Percentiles rank a stretch among this genome's conserved stretches.
These are phyloP conservation scores for Bellardia pandia DNA, from an alignment of 2,888 invertebrate genomes.

Conservation along the genomic window DNA sequence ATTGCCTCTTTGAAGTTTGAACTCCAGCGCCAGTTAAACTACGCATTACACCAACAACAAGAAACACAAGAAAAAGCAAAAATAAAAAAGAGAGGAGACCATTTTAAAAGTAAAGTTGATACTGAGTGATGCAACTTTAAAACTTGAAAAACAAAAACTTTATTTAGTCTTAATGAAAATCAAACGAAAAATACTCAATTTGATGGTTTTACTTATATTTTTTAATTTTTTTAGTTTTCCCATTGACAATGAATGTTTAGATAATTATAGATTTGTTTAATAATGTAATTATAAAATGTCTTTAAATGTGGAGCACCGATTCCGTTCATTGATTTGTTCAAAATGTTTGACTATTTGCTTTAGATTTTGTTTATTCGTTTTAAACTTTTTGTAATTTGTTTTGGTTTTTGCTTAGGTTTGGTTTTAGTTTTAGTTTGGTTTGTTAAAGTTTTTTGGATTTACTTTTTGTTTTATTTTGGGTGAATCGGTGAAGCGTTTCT, in stretches of 20 bases:
- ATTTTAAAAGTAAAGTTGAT: constrained; percentile 72
- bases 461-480: constrained; percentile 61
- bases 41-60: constrained; percentile 72
- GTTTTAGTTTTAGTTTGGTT: too few species aligned
- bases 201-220: constrained; percentile 59
- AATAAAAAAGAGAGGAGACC: constrained; percentile 77
- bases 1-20: constrained; percentile 98
- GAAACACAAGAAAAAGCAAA: constrained; percentile 76
- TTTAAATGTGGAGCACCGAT: constrained; percentile 66
- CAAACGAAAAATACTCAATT: constrained; percentile 75
- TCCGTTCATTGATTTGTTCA: constrained; percentile 58
- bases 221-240: not conserved
- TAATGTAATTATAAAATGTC: constrained; percentile 51
- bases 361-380: constrained; percentile 50
- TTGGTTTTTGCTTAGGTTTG: constrained; percentile 24
- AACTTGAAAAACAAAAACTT: constrained; percentile 47
- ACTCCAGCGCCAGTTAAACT: constrained; percentile 92
- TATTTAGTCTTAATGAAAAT: constrained; percentile 72
- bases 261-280: constrained; percentile 3
- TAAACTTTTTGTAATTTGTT: constrained; percentile 41
- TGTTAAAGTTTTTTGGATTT: constrained; percentile 29
- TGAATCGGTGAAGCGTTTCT: constrained; percentile 79
- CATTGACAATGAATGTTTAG: constrained; percentile 45
- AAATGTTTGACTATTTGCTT: constrained; percentile 17
- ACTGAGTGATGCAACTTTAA: constrained; percentile 47